phyloP scores from a whole-genome alignment of 1,140 invertebrate species.

The Potamilus streckersoni region DNA sequence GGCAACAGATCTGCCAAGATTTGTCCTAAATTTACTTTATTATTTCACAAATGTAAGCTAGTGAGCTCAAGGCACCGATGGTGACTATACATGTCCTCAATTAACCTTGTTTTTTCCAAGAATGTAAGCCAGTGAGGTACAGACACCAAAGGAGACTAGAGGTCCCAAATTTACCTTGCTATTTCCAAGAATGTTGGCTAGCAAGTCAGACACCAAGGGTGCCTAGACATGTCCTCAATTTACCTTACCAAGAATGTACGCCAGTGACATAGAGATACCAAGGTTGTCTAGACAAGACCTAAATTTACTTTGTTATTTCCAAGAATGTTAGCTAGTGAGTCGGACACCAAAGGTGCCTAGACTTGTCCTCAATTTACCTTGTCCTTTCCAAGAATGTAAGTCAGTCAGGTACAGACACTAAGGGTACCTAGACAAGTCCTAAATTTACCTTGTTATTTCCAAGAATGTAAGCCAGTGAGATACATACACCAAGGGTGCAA shows the following conservation, averaged over 20 bases:
- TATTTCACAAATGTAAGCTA: slow-evolving; percentile 88
- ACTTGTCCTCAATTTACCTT: slow-evolving; percentile 72
- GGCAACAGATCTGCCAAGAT: slow-evolving; percentile 73
- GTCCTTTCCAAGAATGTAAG: slow-evolving; percentile 86
- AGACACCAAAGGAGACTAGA: slow-evolving; percentile 77
- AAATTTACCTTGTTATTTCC: slow-evolving; percentile 80
- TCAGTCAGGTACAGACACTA: slow-evolving; percentile 81
- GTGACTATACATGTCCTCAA: slow-evolving; percentile 60
- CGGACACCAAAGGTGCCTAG: slow-evolving; percentile 78
- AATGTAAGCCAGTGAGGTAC: slow-evolving; percentile 85
- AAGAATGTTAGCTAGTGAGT: slow-evolving; percentile 85
- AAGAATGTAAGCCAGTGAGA: slow-evolving; percentile 86
- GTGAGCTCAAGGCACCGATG: slow-evolving; percentile 80
- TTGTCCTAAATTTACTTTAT: slow-evolving; percentile 74
- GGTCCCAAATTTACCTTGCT: slow-evolving; percentile 73
- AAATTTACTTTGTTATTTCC: slow-evolving; percentile 80
- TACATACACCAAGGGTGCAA: slow-evolving; percentile 80
- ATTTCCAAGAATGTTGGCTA: slow-evolving; percentile 88
- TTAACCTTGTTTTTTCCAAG: slow-evolving; percentile 84
- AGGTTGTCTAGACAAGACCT: slow-evolving; percentile 70
- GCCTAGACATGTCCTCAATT: slow-evolving; percentile 40
- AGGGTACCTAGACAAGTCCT: slow-evolving; percentile 70
- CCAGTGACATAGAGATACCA: slow-evolving; percentile 80
- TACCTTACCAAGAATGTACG: slow-evolving; percentile 87
- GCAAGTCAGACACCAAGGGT: slow-evolving; percentile 74